phyloP scores from a whole-genome alignment of 2,113 vertebrate species.

The Pseudorectes ferrugineus region DNA sequence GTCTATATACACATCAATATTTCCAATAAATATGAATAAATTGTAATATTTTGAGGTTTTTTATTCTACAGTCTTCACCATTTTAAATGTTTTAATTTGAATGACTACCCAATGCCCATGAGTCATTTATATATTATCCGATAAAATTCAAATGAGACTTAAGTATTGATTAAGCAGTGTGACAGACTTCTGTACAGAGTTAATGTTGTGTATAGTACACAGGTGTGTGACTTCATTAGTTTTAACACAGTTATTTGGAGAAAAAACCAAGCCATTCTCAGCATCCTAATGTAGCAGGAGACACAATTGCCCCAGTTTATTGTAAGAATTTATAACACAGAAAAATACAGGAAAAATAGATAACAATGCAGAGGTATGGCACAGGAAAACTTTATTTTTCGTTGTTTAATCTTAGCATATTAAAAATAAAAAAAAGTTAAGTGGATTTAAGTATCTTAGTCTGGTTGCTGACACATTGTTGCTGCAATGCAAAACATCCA shows the following conservation, averaged over 20 bases:
- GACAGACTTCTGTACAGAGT: not conserved
- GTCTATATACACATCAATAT: not conserved
- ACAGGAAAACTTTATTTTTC: not conserved
- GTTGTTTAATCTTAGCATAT: not conserved
- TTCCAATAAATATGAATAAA: not conserved
- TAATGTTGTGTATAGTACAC: not conserved
- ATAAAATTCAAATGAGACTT: not conserved
- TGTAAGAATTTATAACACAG: not conserved
- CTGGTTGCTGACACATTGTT: not conserved
- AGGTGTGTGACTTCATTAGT: not conserved
- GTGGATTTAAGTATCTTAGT: not conserved
- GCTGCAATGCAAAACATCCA: not conserved
- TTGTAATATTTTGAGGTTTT: not conserved
- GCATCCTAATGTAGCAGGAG: not conserved
- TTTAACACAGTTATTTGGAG: not conserved
- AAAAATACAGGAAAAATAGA: not conserved
- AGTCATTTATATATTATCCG: not conserved
- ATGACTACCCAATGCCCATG: fast-evolving
- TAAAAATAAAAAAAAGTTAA: not conserved
- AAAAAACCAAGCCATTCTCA: not conserved
- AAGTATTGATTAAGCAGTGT: not conserved
- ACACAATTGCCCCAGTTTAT: not conserved
- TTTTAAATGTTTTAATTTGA: not conserved
- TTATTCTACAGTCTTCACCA: not conserved
- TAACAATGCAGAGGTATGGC: fast-evolving